Conservation (phyloP, 2,113 vertebrate species). For the Cyrtonyx montezumae region DNA sequence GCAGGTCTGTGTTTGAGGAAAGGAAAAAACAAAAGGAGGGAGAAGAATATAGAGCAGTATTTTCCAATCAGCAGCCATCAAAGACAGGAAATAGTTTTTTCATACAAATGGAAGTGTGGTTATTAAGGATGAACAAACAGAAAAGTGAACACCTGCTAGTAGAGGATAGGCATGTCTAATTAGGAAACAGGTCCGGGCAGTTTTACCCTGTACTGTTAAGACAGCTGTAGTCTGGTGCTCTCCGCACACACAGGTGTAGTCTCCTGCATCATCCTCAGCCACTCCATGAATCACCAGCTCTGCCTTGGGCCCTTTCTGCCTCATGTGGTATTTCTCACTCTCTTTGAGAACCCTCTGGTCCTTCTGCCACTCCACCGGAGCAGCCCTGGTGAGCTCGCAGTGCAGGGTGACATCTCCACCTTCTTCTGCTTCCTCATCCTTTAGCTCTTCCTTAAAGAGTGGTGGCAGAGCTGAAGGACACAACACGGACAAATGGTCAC, state of each 20-base stretch:
- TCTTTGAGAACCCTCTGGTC: conserved; percentile 36
- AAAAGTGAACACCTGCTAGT: accelerated
- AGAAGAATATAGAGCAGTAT: background rate
- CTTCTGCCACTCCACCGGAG: conserved; percentile 69
- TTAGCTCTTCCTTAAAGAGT: conserved; percentile 76
- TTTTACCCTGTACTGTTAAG: conserved; percentile 82
- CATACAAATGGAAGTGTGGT: background rate
- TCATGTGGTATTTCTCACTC: conserved; percentile 77
- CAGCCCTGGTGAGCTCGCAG: conserved; percentile 72
- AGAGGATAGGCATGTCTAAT: background rate
- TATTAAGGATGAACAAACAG: background rate
- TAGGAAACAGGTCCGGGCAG: background rate
- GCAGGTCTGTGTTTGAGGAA: background rate
- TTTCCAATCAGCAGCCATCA: background rate
- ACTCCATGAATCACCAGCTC: conserved; percentile 78
- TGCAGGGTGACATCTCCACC: conserved; percentile 25
- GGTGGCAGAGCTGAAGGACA: conserved; percentile 81
- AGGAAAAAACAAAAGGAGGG: background rate
- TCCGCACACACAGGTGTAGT: conserved; percentile 77
- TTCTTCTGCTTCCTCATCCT: conserved; percentile 72
- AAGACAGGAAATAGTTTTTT: background rate
- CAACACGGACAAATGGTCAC: conserved; percentile 14
- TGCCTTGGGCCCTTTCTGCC: conserved; percentile 71
- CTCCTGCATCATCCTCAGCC: conserved; percentile 77
- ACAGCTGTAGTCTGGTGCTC: conserved; percentile 81